These are phyloP conservation scores for Mastomys coucha DNA, from an alignment of 2,113 vertebrate species.

Conservation along the genomic window DNA sequence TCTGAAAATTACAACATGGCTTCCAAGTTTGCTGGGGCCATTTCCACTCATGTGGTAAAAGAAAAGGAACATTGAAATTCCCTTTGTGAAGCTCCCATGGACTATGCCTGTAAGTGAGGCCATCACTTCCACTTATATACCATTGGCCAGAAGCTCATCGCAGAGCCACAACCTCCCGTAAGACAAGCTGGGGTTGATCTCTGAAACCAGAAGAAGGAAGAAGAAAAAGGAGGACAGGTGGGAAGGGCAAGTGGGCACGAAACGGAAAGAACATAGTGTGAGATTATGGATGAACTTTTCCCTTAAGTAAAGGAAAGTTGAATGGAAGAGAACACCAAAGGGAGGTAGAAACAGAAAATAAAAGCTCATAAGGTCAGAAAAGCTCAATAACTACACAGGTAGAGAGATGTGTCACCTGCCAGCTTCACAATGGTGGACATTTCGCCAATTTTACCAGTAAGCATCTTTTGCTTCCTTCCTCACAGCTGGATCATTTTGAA, in stretches of 20 bases:
- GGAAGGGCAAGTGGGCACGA: neutral
- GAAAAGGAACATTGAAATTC: neutral
- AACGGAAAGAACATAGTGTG: neutral
- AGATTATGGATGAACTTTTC: neutral
- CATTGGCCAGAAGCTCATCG: neutral
- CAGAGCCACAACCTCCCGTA: neutral
- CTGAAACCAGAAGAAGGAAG: neutral
- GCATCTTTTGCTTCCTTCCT: slow-evolving; percentile 11
- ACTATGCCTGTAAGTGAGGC: neutral
- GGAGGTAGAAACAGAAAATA: neutral
- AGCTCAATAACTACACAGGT: neutral
- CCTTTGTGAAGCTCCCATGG: neutral
- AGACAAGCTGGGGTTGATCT: neutral
- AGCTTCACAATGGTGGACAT: neutral
- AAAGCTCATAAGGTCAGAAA: neutral
- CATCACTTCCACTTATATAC: neutral
- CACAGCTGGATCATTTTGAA: neutral
- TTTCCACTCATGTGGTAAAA: neutral
- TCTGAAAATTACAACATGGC: neutral
- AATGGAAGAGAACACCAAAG: neutral
- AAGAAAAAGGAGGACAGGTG: neutral
- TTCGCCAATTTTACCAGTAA: neutral
- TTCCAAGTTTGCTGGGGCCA: neutral
- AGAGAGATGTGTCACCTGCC: neutral
- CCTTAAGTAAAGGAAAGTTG: neutral